Evolutionary conservation across 2,888 invertebrate species (phyloP).

Genomic region (Sinhomidia bicolor): DNA sequence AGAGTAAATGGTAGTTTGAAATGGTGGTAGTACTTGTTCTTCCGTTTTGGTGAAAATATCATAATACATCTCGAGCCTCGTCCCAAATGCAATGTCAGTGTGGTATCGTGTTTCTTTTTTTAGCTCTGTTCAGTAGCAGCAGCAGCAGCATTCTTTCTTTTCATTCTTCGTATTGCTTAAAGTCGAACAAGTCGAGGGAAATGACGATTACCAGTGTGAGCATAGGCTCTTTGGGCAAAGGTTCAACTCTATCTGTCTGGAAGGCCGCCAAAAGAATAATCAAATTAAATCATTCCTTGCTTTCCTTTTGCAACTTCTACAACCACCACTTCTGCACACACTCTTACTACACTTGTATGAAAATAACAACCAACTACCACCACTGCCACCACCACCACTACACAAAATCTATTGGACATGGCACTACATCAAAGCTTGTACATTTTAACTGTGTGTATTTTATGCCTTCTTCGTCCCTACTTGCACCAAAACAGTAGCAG

Average conservation of each 20-base stretch:
- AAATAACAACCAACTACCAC: not conserved
- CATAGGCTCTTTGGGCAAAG: conserved; percentile 77
- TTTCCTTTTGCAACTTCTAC: conserved; percentile 56
- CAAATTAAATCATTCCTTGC: conserved; percentile 79
- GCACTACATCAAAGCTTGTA: not conserved
- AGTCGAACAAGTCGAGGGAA: conserved; percentile 61
- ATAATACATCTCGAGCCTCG: conserved; percentile 59
- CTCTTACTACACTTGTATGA: not conserved
- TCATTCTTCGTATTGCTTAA: conserved; percentile 26
- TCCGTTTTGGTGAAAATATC: conserved; percentile 13
- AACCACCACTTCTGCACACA: not conserved
- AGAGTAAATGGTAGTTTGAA: conserved; percentile 31
- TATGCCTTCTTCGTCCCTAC: too few relatives aligned
- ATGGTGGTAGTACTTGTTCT: conserved; percentile 23
- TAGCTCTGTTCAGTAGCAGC: too few relatives aligned
- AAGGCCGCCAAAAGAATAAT: conserved; percentile 80
- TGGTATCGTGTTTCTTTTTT: conserved; percentile 66
- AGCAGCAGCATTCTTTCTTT: conserved; percentile 63
- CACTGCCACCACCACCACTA: not conserved
- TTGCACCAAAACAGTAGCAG: too few relatives aligned
- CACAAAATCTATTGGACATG: not conserved
- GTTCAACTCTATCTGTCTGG: conserved; percentile 80
- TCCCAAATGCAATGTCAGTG: conserved; percentile 38
- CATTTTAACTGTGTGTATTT: not conserved
- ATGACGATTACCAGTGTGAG: conserved; percentile 72